Conservation (phyloP, 2,888 invertebrate species). For the Parasteatoda lunata region DNA sequence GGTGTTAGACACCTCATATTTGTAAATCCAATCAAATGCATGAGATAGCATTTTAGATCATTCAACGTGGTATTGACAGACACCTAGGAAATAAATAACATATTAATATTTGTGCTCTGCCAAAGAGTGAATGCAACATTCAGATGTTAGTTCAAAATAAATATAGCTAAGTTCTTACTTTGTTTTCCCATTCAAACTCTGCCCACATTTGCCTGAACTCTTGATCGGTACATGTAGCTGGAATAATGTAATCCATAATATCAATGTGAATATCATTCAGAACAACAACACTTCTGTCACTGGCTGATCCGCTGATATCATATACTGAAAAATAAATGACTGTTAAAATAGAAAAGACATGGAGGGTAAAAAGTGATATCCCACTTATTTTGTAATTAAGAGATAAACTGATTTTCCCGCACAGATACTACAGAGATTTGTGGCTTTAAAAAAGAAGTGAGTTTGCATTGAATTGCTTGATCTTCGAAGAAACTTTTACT, state of each 20-base stretch:
- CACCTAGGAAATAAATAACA: constrained; percentile 75
- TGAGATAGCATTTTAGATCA: constrained; percentile 93
- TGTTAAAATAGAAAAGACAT: not conserved
- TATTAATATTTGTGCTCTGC: not conserved
- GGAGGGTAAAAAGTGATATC: too few relatives aligned
- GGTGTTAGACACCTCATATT: constrained; percentile 99
- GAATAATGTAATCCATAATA: constrained; percentile 99
- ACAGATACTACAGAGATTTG: too few relatives aligned
- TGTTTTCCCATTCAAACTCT: constrained; percentile 99
- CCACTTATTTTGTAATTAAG: too few relatives aligned
- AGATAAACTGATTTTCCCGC: too few relatives aligned
- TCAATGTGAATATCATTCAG: constrained; percentile 99
- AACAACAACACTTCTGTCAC: constrained; percentile 97
- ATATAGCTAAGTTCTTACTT: constrained; percentile 78
- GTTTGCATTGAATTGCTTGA: too few relatives aligned
- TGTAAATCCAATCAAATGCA: constrained; percentile 92
- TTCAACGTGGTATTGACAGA: constrained; percentile 94
- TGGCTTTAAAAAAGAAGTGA: too few relatives aligned
- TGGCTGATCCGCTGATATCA: constrained; percentile 93
- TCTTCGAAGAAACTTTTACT: too few relatives aligned
- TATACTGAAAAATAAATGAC: constrained; percentile 81
- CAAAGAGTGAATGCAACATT: not conserved
- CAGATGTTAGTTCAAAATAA: too few relatives aligned
- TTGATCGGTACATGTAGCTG: constrained; percentile 92
- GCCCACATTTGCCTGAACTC: constrained; percentile 99